Evolutionary conservation across 1,140 invertebrate species (phyloP).

Genomic region (Bombyx mandarina): DNA sequence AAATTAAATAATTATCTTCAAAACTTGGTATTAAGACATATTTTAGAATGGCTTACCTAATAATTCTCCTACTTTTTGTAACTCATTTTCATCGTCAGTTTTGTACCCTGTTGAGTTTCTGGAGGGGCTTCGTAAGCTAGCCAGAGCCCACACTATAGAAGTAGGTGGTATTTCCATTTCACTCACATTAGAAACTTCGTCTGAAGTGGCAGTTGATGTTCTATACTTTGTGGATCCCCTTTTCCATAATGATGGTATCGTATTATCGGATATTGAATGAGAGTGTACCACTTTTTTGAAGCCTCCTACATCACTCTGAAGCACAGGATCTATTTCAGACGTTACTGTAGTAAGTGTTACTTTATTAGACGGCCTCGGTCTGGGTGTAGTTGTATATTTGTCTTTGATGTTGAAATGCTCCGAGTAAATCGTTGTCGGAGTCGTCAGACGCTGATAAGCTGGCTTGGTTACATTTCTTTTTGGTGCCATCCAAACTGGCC

Average conservation of each 20-base stretch:
- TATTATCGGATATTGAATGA: slow-evolving; percentile 54
- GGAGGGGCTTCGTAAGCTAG: slow-evolving; percentile 45
- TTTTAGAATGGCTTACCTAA: slow-evolving; percentile 27
- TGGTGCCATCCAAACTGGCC: slow-evolving; percentile 56
- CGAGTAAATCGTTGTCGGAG: slow-evolving; percentile 53
- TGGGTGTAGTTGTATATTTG: slow-evolving; percentile 29
- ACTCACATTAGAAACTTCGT: slow-evolving; percentile 26
- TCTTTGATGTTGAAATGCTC: slow-evolving; percentile 63
- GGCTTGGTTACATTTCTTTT: slow-evolving; percentile 37
- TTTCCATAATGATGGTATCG: slow-evolving; percentile 53
- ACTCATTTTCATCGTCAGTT: slow-evolving; percentile 51
- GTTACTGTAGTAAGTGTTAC: slow-evolving; percentile 47
- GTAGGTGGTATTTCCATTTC: slow-evolving; percentile 60
- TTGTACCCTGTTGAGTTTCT: slow-evolving; percentile 32
- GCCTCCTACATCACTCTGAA: slow-evolving; percentile 47
- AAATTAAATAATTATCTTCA: too few relatives aligned
- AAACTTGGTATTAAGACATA: too few relatives aligned
- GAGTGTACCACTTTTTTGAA: slow-evolving; percentile 53
- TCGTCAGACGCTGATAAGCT: slow-evolving; percentile 17
- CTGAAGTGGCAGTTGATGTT: slow-evolving; percentile 31
- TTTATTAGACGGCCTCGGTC: slow-evolving; percentile 21
- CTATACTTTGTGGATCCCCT: slow-evolving; percentile 52
- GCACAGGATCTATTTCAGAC: slow-evolving; percentile 58
- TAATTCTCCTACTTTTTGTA: slow-evolving; percentile 52
- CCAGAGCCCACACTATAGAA: slow-evolving; percentile 54